Percentiles rank a stretch among this genome's conserved stretches.
Conservation (phyloP, 2,888 invertebrate species). For the Acanthacorydalis orientalis region DNA sequence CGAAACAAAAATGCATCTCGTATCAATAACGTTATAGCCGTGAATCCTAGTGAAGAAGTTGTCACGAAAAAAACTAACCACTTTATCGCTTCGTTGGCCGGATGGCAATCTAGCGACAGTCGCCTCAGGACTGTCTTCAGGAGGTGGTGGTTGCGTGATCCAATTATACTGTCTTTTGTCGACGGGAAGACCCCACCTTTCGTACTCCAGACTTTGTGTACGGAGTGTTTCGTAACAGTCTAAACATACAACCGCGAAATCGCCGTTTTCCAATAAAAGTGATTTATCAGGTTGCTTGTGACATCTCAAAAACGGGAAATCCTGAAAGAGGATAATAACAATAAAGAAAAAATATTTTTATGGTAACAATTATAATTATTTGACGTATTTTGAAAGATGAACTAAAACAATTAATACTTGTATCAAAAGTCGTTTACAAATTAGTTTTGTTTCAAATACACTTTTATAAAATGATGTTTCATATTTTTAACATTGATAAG, state of each 20-base stretch:
- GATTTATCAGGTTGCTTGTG: slow-evolving; percentile 75
- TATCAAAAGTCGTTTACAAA: too few species aligned
- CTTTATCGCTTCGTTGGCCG: slow-evolving; percentile 69
- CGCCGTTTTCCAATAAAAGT: slow-evolving; percentile 72
- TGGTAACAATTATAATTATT: neutral
- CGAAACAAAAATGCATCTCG: neutral
- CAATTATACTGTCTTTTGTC: slow-evolving; percentile 88
- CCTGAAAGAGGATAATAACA: slow-evolving; percentile 32
- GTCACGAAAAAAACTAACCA: slow-evolving; percentile 27
- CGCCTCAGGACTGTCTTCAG: slow-evolving; percentile 76
- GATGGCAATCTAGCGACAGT: slow-evolving; percentile 69
- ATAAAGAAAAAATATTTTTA: slow-evolving; percentile 8
- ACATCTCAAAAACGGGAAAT: slow-evolving; percentile 73
- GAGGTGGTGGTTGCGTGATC: slow-evolving; percentile 85
- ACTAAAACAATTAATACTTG: too few species aligned
- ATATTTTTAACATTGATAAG: too few species aligned
- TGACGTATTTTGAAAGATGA: neutral
- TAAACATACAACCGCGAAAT: slow-evolving; percentile 78
- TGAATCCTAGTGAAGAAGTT: neutral
- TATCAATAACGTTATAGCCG: neutral
- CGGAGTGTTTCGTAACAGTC: slow-evolving; percentile 85
- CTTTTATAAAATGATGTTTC: neutral
- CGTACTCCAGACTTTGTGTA: slow-evolving; percentile 80
- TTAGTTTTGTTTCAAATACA: neutral
- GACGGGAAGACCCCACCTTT: slow-evolving; percentile 75